Percentiles rank a stretch among this genome's conserved stretches.
Conservation (phyloP, 2,888 invertebrate species). For the Stictocephala bisonia region DNA sequence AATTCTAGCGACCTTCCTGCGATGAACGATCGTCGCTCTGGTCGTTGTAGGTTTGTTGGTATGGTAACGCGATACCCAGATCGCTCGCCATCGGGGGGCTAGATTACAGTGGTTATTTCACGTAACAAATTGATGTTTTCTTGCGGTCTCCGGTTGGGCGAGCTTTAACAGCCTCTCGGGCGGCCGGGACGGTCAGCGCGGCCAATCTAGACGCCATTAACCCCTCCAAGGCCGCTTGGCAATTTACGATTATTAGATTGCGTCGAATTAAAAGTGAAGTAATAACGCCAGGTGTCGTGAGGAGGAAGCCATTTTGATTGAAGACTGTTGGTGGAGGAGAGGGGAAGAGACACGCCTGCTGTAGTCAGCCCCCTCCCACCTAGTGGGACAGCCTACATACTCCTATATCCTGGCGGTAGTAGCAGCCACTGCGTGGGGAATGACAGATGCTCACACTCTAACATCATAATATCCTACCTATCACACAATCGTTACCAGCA, state of each 20-base stretch:
- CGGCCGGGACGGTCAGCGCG: not conserved
- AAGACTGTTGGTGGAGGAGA: slow-evolving; percentile 16
- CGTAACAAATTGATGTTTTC: slow-evolving; percentile 23
- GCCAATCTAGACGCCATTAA: not conserved
- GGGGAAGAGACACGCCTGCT: slow-evolving; percentile 25
- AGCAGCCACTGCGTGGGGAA: too few relatives aligned
- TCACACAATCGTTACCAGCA: too few relatives aligned
- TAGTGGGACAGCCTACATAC: too few relatives aligned
- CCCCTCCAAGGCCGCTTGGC: slow-evolving; percentile 35
- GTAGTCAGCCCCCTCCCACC: not conserved
- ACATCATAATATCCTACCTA: too few relatives aligned
- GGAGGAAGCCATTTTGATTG: slow-evolving; percentile 45
- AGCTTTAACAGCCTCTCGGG: slow-evolving; percentile 1
- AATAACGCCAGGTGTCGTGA: slow-evolving; percentile 45
- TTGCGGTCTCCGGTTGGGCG: not conserved
- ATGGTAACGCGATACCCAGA: slow-evolving; percentile 18
- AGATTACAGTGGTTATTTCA: slow-evolving; percentile 18
- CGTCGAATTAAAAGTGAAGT: slow-evolving; percentile 47
- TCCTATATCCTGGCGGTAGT: too few relatives aligned
- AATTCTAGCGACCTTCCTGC: too few relatives aligned
- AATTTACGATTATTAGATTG: slow-evolving; percentile 46
- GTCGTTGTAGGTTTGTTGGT: too few relatives aligned
- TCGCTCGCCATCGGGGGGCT: not conserved
- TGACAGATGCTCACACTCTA: too few relatives aligned
- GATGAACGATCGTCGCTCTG: too few relatives aligned